Base-by-base conservation (phyloP, 2,888 invertebrate species). In the Gisinianus flammeolus region DNA sequence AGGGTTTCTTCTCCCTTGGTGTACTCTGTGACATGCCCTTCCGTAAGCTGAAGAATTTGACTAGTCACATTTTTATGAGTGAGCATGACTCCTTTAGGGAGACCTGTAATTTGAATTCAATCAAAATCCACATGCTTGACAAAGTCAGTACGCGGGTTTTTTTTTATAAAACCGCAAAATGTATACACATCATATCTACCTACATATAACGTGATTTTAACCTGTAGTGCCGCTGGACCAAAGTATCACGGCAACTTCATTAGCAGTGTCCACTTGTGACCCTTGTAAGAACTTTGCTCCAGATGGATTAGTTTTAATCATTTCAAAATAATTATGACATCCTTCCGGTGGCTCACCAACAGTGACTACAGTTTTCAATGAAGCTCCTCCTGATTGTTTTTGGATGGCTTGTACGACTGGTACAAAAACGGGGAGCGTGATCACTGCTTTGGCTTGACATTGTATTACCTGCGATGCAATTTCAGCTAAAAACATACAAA, bases 61-160 rank as follows among this genome's bases (percentile, higher is more conserved):
- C 35, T 30, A 16, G 31, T n/a, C 4, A 76, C 12, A 72, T 79
- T 71, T 76, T 74, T 0, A 77, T 83, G 35, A 76, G 81, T 78
- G 3, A 94, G 87, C 90, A 91, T 91, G 0, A 94, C 94, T 2
- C 93, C 93, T 87, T 94, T 94, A 0, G 94, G 93, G 85, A 93
- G 89, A 0, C 94, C 94, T n/a, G 85, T 82, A 8, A n/a, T 54
- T n/a, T n/a, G n/a, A n/a, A n/a, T n/a, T n/a, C n/a, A n/a, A n/a
- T n/a, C n/a, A n/a, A n/a, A n/a, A n/a, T n/a, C n/a, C n/a, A n/a
- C n/a, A n/a, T n/a, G n/a, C n/a, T n/a, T n/a, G n/a, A n/a, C n/a
- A n/a, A n/a, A n/a, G n/a, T n/a, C n/a, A n/a, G n/a, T n/a, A n/a
- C n/a, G n/a, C n/a, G n/a, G n/a, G n/a, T n/a, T n/a, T n/a, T n/a